A percentile compares a stretch with the other conserved stretches of the same genome.
Conservation (phyloP, 2,888 invertebrate genomes). For the Cyaniris semiargus region DNA sequence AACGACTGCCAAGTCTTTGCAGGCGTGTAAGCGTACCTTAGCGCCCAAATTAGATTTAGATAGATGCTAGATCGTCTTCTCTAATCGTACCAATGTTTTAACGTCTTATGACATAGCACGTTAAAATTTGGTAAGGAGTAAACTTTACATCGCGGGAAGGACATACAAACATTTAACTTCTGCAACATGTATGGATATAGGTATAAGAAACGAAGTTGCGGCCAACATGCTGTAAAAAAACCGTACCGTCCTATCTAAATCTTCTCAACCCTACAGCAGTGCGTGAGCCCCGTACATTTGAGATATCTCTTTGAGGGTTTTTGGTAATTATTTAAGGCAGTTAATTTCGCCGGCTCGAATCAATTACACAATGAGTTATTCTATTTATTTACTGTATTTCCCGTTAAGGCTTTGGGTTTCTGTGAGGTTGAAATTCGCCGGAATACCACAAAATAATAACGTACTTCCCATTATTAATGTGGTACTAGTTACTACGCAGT, state of each 20-base stretch:
- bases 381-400: conserved; percentile 38
- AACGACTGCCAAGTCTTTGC: too few species aligned
- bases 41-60: too few species aligned
- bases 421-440: not conserved
- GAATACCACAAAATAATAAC: not conserved
- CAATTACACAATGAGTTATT: conserved; percentile 54
- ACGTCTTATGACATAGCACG: too few species aligned
- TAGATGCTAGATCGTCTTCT: too few species aligned
- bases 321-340: conserved; percentile 56
- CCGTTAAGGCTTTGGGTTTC: conserved; percentile 33
- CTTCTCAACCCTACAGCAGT: conserved; percentile 36
- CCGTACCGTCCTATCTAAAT: conserved; percentile 37
- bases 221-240: not conserved
- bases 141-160: too few species aligned
- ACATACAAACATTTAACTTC: too few species aligned
- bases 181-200: too few species aligned
- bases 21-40: too few species aligned
- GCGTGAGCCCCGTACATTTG: conserved; percentile 49
- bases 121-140: too few species aligned
- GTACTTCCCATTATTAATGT: not conserved
- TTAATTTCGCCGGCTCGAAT: conserved; percentile 55
- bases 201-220: too few species aligned
- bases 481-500: not conserved
- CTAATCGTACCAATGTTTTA: too few species aligned
- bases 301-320: conserved; percentile 49